Percentiles rank a stretch among this genome's conserved stretches.
phyloP scores from a whole-genome alignment of 2,797 vertebrate species.

The Aeoliscus strigatus region DNA sequence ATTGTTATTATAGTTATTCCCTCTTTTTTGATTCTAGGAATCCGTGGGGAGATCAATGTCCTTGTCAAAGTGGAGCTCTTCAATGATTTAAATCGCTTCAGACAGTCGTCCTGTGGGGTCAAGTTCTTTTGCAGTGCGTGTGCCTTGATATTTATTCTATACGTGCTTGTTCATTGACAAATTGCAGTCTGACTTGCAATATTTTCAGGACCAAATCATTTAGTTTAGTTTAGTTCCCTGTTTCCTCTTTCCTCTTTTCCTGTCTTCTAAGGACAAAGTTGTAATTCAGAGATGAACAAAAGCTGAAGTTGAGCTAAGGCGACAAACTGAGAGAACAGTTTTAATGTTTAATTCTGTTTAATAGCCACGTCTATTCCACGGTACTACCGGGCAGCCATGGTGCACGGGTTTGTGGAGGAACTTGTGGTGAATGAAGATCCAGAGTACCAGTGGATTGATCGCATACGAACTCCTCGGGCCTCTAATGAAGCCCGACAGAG shows the following conservation, averaged over 20 bases:
- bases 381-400: conserved; percentile 87
- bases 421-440: conserved; percentile 98
- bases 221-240: too few relatives aligned
- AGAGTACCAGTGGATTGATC: conserved; percentile 98
- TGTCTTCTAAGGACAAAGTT: not conserved
- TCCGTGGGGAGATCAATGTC: conserved; percentile 95
- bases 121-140: conserved; percentile 99
- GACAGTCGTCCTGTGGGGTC: conserved; percentile 96
- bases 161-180: conserved; percentile 8
- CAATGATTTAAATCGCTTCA: conserved; percentile 95
- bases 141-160: conserved; percentile 11
- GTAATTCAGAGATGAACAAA: not conserved
- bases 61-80: conserved; percentile 98
- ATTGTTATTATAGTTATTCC: not conserved
- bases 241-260: too few relatives aligned
- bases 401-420: conserved; percentile 98
- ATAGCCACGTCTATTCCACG: conserved; percentile 90
- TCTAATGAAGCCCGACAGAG: conserved; percentile 97
- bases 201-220: too few relatives aligned
- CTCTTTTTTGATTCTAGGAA: conserved; percentile 73
- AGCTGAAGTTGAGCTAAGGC: not conserved
- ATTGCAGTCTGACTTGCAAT: too few relatives aligned
- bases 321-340: not conserved
- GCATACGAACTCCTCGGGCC: conserved; percentile 93
- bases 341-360: conserved; percentile 8